Evolutionary conservation across 1,140 invertebrate species (phyloP).

Genomic region (Ceratitis capitata): DNA sequence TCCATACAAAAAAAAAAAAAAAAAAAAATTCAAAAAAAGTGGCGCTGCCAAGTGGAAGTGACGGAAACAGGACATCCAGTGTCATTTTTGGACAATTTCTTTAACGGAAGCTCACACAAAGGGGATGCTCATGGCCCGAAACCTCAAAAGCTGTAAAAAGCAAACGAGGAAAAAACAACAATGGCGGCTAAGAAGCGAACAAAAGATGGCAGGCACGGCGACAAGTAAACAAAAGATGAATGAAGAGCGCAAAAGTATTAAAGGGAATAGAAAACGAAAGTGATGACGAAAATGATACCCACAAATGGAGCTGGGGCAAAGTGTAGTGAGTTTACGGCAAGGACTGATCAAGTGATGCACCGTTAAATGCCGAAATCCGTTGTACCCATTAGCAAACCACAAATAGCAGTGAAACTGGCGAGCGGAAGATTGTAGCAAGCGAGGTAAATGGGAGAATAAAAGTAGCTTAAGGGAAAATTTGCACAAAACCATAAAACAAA

Average conservation of each 20-base stretch:
- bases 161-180: background rate
- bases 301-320: background rate
- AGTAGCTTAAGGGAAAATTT: background rate
- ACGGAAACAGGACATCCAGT: slow-evolving; percentile 1
- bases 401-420: background rate
- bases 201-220: background rate
- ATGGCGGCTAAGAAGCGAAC: background rate
- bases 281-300: background rate
- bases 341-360: background rate
- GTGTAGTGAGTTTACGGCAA: background rate
- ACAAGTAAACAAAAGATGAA: background rate
- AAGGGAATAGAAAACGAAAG: background rate
- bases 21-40: background rate
- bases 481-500: background rate
- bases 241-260: background rate
- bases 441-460: background rate
- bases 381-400: background rate
- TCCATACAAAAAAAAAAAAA: background rate
- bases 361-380: background rate
- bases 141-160: background rate
- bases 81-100: slow-evolving; percentile 15
- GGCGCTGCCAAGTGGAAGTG: background rate
- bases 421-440: background rate
- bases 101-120: background rate
- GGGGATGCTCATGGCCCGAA: too few relatives aligned